Base-by-base conservation (phyloP, 2,113 vertebrate species). In the Ptilorrhoa leucosticta region DNA sequence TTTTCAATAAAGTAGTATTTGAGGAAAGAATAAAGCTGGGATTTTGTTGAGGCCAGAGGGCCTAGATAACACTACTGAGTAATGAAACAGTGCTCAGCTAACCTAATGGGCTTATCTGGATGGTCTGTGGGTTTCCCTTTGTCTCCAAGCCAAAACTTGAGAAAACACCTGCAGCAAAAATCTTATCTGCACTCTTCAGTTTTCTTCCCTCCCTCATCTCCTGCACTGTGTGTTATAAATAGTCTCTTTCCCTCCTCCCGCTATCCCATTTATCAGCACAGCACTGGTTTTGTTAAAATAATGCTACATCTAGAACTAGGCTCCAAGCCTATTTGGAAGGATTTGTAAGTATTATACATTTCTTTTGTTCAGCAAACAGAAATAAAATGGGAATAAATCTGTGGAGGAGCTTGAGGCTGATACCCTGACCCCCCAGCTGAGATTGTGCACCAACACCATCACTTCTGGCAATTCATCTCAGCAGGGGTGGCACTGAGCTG, bases 81-180 rank as follows among this genome's bases (percentile, higher is more conserved):
- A 87, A 78, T 50, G 57, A 90, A 91, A 81, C 19, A 64, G 83
- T 33, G 28, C 61, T 97, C 65, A 87, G 81, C 70, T 89, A 87
- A 90, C 73, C 84, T 94, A 96, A 91, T 85, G 84, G 71, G 84
- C 71, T 96, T 93, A 88, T 94, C 84, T 63, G 79, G 50, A 87
- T 47, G 42, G 75, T 79, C 87, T 86, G 45, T 68, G 45, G 75
- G 66, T 72, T 95, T 94, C 79, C 79, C 79, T 85, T 95, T 88
- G 53, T 92, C 90, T 83, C 79, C 75, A 23, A 80, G 85, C 54
- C 75, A 95, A 80, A 95, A 93, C 54, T 58, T 56, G 54, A 91
- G 75, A 94, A 79, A 94, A 80, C 79, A 90, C 91, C 85, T 65
- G 84, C 90, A 95, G 82, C 42, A 95, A 82, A 94, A 95, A 80